These are phyloP conservation scores for Anas georgica DNA, from an alignment of 2,797 vertebrate species.

Conservation along the genomic window DNA sequence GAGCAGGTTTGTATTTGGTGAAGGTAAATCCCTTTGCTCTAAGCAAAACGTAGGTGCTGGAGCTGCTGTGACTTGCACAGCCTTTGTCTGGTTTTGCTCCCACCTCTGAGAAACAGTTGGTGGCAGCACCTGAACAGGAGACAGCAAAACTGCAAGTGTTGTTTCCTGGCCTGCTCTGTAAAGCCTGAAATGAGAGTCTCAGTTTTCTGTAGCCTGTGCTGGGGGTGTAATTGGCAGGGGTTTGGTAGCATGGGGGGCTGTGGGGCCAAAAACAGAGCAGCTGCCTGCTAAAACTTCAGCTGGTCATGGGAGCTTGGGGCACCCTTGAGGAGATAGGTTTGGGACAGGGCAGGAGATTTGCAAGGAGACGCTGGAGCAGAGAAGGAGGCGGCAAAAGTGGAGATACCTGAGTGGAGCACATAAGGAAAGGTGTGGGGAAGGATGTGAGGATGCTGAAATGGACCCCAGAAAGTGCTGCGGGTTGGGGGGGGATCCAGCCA, in stretches of 20 bases:
- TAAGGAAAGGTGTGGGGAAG: background rate
- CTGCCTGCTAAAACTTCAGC: fast-evolving
- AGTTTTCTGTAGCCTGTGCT: fast-evolving
- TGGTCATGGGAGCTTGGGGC: background rate
- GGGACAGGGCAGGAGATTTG: fast-evolving
- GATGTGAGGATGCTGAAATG: background rate
- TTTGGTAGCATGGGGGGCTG: fast-evolving
- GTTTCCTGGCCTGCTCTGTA: background rate
- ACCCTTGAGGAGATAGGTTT: fast-evolving
- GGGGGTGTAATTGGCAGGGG: fast-evolving
- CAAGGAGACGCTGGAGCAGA: fast-evolving
- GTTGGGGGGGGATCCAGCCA: background rate
- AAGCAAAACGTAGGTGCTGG: background rate
- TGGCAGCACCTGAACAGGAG: background rate
- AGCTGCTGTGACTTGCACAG: background rate
- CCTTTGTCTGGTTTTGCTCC: background rate
- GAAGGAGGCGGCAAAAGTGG: background rate
- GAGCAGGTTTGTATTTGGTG: background rate
- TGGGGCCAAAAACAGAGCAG: background rate
- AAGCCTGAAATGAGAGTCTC: fast-evolving
- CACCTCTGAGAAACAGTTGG: background rate
- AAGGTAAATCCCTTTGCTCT: background rate
- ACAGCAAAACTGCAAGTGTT: background rate
- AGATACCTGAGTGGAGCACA: fast-evolving
- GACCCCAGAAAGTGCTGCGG: background rate